Evolutionary conservation across 2,113 vertebrate genomes (phyloP), one percentile per base, ranked within the genome.

Genomic region (Oplegnathus fasciatus): DNA sequence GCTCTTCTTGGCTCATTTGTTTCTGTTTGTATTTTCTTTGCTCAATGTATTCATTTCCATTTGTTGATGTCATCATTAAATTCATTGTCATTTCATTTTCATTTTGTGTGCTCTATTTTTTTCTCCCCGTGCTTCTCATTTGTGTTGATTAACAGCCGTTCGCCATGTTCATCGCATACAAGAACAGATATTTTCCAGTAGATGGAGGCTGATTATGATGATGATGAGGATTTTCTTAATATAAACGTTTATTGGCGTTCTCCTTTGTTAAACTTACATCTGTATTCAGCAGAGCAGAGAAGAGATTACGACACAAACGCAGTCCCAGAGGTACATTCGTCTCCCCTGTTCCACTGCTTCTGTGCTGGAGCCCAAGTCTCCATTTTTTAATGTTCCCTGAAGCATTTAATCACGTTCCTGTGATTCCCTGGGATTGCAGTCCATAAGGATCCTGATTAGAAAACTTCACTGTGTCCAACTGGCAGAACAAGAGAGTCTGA

Each of bases 61-160:
- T 91, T 92, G 80, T 89, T 87, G 71, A 85, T 69, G 73, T 91
- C 74, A 40, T 83, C 80, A 92, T 93, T 94, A 94, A 94, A 95
- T 85, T 84, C 65, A 88, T 77, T 83, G 66, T 89, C 90, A 91
- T 92, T 91, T 92, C 84, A 91, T 91, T 93, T 89, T 86, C 78
- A 88, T 78, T 86, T 89, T 57, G 78, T 88, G 60, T 88, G 60
- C 85, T 84, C 26, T 52, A 73, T 65, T 71, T 66, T 37, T 66
- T 75, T 37, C 30, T 34, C 85, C 69, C 75, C 40, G 7, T 78
- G 15, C 50, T 32, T 24, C 37, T 68, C 32, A 70, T 84, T 67
- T 66, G 42, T 57, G 71, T 69, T 76, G 13, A 62, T 65, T 57
- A 58, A 37, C 30, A 40, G 32, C 64, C 61, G 32, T 68, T 65